Base-by-base conservation (phyloP, 2,113 vertebrate species). In the Gallinago paraguaiae region DNA sequence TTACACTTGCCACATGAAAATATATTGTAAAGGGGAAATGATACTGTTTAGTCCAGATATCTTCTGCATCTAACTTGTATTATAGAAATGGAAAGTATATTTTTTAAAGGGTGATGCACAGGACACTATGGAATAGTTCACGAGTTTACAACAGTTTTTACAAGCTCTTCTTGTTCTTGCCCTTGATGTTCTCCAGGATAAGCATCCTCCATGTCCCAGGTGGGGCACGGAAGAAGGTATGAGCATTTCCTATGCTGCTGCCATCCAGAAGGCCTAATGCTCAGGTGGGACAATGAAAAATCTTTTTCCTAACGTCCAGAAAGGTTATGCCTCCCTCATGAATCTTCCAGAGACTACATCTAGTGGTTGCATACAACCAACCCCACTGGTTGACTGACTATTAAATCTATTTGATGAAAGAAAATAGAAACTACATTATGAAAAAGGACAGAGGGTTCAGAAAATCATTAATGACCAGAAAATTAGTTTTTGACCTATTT, bases 401-500 rank as follows among this genome's bases (percentile, higher is more conserved):
- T 68, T 86, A 89, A 93, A 68, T 48, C 57, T 63, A 59, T 86
- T 86, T 69, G 64, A 82, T 65, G 88, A 82, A 89, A 74, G 68
- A 92, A 81, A 97, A 88, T 35, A 95, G 82, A 92, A 95, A 88
- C 69, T 91, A 88, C 89, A 89, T 95, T 88, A 72, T 53, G 78
- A 65, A 46, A 91, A 97, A 97, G 94, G 96, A 97, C 74, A 92
- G 92, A n/a, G n/a, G 82, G 95, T 97, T 95, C 92, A 93, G 87
- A 95, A 97, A 97, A 95, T 93, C 93, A 97, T 98, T 98, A 98
- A 98, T 97, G 97, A 97, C 95, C 77, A 39, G 97, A 97, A 98
- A 98, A 98, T 96, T 88, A 96, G 92, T 95, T 97, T 98, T 97
- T 98, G 97, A 98, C 97, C 98, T 90, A 96, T 97, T 97, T 97